Conservation (phyloP, 2,797 vertebrate species). For the Crypturellus tataupa region DNA sequence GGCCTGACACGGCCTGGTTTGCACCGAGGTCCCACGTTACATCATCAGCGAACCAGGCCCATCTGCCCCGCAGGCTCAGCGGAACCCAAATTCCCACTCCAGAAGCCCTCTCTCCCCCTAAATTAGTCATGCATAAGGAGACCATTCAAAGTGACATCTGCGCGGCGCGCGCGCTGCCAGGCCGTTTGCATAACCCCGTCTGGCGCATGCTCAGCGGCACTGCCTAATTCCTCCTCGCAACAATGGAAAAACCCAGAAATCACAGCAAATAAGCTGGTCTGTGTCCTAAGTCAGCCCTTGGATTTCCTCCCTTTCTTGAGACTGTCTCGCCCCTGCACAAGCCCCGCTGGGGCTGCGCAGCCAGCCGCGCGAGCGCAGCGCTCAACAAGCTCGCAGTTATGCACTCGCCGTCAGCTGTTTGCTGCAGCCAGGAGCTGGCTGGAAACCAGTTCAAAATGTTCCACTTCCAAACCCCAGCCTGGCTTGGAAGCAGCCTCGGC, state of each 20-base stretch:
- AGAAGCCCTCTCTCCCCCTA: not conserved
- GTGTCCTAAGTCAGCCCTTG: slow-evolving; percentile 75
- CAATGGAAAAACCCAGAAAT: slow-evolving; percentile 79
- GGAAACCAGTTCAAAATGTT: slow-evolving; percentile 75
- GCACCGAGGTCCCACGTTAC: not conserved
- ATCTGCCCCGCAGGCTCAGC: not conserved
- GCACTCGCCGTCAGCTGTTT: slow-evolving; percentile 30
- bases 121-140: not conserved
- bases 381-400: slow-evolving; percentile 76
- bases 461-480: slow-evolving; percentile 65
- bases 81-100: not conserved
- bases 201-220: not conserved
- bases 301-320: slow-evolving; percentile 74
- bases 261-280: slow-evolving; percentile 49
- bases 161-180: slow-evolving; percentile 13
- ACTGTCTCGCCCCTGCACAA: slow-evolving; percentile 59
- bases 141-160: slow-evolving; percentile 8
- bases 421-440: slow-evolving; percentile 73
- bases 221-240: slow-evolving; percentile 50
- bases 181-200: slow-evolving; percentile 28
- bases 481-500: not conserved
- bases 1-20: not conserved
- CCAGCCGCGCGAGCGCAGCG: slow-evolving; percentile 28
- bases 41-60: not conserved
- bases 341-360: slow-evolving; percentile 35